These are phyloP conservation scores for Mormoops blainvillei DNA, from an alignment of 2,113 vertebrate species.

Conservation along the genomic window DNA sequence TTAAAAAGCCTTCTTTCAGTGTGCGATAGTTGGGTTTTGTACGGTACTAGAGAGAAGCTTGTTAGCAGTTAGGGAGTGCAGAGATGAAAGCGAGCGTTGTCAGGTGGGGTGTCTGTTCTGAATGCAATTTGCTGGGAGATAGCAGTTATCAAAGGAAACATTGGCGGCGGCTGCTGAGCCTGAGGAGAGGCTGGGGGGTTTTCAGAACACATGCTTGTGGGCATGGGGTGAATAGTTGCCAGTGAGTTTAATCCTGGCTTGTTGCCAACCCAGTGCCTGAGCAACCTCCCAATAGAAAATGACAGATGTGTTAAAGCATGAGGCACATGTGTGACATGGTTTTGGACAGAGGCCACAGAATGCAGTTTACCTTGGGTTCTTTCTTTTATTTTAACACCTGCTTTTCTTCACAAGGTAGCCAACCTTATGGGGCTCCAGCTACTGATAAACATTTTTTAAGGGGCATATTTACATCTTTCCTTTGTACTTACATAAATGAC, in stretches of 20 bases:
- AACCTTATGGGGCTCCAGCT: neutral
- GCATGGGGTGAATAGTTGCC: neutral
- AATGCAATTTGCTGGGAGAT: neutral
- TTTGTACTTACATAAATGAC: neutral
- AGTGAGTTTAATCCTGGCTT: neutral
- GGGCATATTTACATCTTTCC: neutral
- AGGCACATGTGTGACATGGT: neutral
- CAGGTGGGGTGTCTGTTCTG: neutral
- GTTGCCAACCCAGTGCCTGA: accelerated
- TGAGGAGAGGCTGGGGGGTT: neutral
- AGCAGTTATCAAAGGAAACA: conserved; percentile 2
- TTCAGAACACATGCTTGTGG: neutral
- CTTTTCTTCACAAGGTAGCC: neutral
- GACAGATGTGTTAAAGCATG: neutral
- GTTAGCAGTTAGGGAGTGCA: conserved; percentile 1
- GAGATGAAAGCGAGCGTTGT: conserved; percentile 10
- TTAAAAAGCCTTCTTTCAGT: neutral
- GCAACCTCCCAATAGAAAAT: neutral
- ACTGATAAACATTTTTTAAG: neutral
- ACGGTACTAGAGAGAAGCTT: conserved; percentile 15
- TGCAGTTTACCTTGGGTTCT: neutral
- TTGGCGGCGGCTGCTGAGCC: neutral
- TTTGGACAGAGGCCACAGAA: neutral
- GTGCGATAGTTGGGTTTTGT: neutral
- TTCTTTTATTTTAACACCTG: neutral